Conservation (phyloP, 2,888 invertebrate genomes). For the Eupeodes luniger region DNA sequence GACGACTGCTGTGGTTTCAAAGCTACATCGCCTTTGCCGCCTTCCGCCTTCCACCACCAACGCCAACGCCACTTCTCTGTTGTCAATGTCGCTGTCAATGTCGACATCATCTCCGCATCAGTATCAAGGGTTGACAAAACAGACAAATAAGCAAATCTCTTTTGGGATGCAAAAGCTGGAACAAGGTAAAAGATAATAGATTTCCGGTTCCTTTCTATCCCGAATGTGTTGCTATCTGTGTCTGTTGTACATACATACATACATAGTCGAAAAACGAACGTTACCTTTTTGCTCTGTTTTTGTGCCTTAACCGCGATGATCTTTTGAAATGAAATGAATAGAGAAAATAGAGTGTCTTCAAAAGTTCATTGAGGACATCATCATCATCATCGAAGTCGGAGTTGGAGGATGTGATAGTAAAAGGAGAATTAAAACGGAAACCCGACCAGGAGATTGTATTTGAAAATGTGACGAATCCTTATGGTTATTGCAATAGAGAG, state of each 20-base stretch:
- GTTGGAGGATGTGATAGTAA: neutral
- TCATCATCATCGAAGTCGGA: no score
- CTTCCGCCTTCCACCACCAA: no score
- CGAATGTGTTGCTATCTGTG: neutral
- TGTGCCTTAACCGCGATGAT: constrained; percentile 40
- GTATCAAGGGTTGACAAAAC: constrained; percentile 55
- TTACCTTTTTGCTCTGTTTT: neutral
- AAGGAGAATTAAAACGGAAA: constrained; percentile 49
- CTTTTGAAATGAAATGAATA: constrained; percentile 33
- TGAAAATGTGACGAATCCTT: neutral
- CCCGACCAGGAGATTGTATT: constrained; percentile 36
- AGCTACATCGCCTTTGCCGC: neutral
- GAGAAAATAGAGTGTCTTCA: constrained; percentile 26
- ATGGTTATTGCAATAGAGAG: neutral
- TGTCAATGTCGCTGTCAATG: neutral
- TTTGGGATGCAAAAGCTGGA: constrained; percentile 41
- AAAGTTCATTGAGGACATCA: constrained; percentile 24
- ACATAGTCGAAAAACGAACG: neutral
- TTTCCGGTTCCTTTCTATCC: constrained; percentile 8
- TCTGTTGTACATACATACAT: neutral
- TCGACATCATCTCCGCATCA: constrained; percentile 52
- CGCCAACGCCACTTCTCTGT: neutral
- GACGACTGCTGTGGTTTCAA: constrained; percentile 26
- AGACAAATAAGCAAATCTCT: constrained; percentile 66
- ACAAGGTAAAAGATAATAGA: constrained; percentile 57